Conservation (phyloP, 2,797 vertebrate genomes). For the Xenopus petersii region DNA sequence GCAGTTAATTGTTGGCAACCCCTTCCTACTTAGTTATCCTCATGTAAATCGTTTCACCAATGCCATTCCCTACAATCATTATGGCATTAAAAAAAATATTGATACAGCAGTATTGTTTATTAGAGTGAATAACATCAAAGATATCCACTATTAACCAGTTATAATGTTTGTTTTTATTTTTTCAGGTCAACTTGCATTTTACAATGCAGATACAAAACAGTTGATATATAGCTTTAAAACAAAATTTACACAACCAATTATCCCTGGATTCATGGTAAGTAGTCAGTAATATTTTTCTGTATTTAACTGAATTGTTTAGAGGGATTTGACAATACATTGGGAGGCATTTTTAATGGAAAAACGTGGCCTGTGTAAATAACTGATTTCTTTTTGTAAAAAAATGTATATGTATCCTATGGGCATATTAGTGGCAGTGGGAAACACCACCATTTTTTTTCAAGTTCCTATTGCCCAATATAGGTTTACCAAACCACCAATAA, state of each 20-base stretch:
- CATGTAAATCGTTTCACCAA: no score
- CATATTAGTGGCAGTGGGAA: neutral
- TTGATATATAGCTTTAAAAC: constrained; percentile 86
- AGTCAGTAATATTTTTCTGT: constrained; percentile 15
- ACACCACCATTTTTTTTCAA: neutral
- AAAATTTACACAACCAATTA: constrained; percentile 84
- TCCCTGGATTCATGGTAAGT: constrained; percentile 92
- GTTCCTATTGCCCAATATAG: no score
- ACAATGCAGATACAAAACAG: constrained; percentile 80
- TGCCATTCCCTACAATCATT: no score
- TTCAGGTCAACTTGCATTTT: constrained; percentile 84
- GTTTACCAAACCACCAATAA: no score
- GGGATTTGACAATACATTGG: neutral
- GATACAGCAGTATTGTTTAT: no score
- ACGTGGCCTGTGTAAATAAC: neutral
- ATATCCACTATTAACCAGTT: no score
- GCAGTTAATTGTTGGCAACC: no score
- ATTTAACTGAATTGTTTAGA: neutral
- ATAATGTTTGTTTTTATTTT: constrained; percentile 22
- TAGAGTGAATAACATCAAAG: no score
- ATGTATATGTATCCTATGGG: neutral
- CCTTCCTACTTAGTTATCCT: no score
- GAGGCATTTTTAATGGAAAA: neutral
- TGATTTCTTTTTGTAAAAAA: neutral
- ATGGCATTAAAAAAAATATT: no score